Evolutionary conservation across 2,113 vertebrate genomes (phyloP), one percentile per base, ranked within the genome.

Genomic region (Melozone crissalis): DNA sequence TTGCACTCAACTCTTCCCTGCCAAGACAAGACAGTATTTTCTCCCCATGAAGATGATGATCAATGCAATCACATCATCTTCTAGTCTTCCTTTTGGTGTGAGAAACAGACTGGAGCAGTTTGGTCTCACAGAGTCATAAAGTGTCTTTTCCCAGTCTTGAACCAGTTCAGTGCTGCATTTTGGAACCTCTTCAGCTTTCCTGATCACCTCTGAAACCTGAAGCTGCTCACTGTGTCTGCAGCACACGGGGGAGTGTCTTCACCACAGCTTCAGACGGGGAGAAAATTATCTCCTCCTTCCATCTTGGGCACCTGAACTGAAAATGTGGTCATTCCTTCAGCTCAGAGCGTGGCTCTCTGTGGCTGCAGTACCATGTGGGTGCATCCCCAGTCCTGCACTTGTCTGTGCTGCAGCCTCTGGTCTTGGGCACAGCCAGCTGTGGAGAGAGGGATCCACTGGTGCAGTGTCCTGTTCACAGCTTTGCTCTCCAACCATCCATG

Each of bases 251-350:
- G 27, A 37, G 21, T 66, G 67, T 15, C 75, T 79, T 57, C 68
- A 26, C 37, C 41, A 13, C 1, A 0, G 51, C 66, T 66, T 65
- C 4, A 0, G 19, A 10, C 4, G 20, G 68, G 37, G 17, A 90
- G 33, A 37, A 47, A 63, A 59, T 8, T 0, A 10, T 19, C 72
- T 87, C n/a, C 28, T 26, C 5, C 1, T 37, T 76, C 8, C 1
- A 15, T 23, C 74, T 58, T 1, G 0, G 44, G 37, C 1, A 0
- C 2, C 1, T 37, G 15, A 33, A 37, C 49, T 1, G 1, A 24
- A 37, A 43, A 43, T 35, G 2, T 17, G 8, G 1, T 43, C 24
- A 58, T 12, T 74, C 26, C 68, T 77, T 43, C 7, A 59, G 26
- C 51, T 41, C 54, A 57, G 51, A 55, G 30, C 0, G 0, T 31